Evolutionary conservation across 2,888 invertebrate species (phyloP).

Genomic region (Calliphora vomitoria): DNA sequence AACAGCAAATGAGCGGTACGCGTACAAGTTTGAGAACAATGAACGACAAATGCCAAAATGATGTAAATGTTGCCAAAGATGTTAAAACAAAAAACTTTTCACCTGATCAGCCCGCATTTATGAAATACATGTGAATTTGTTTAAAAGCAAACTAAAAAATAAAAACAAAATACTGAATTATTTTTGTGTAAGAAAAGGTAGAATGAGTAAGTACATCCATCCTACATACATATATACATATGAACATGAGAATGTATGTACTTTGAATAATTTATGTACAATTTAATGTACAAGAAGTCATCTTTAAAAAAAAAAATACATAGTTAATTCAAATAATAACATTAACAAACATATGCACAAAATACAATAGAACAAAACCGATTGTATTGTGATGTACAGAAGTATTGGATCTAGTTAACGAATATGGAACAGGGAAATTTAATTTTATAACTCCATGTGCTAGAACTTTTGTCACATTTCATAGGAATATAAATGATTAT

Average conservation of each 20-base stretch:
- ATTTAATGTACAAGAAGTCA: conserved; percentile 56
- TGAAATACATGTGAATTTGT: conserved; percentile 56
- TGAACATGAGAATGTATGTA: not conserved
- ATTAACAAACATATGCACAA: not conserved
- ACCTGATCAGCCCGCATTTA: conserved; percentile 82
- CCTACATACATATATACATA: not conserved
- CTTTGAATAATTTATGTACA: conserved; percentile 38
- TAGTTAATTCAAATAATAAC: not conserved
- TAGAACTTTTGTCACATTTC: too few species aligned
- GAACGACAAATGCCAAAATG: conserved; percentile 45
- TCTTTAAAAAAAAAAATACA: conserved; percentile 17
- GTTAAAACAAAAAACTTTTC: conserved; percentile 76
- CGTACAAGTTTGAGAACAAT: conserved; percentile 33
- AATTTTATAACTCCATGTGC: too few species aligned
- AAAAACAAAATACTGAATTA: conserved; percentile 15
- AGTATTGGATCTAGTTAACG: too few species aligned
- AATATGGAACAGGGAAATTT: too few species aligned
- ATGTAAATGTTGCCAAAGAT: conserved; percentile 56
- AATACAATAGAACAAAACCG: too few species aligned
- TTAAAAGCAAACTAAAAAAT: conserved; percentile 1
- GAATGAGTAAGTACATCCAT: not conserved
- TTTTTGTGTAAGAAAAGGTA: not conserved
- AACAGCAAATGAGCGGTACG: conserved; percentile 9
- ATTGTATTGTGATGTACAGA: too few species aligned
- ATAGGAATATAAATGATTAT: too few species aligned